Percentiles rank a stretch among this genome's conserved stretches.
phyloP scores from a whole-genome alignment of 2,888 invertebrate species.

The Synanthedon tipuliformis region DNA sequence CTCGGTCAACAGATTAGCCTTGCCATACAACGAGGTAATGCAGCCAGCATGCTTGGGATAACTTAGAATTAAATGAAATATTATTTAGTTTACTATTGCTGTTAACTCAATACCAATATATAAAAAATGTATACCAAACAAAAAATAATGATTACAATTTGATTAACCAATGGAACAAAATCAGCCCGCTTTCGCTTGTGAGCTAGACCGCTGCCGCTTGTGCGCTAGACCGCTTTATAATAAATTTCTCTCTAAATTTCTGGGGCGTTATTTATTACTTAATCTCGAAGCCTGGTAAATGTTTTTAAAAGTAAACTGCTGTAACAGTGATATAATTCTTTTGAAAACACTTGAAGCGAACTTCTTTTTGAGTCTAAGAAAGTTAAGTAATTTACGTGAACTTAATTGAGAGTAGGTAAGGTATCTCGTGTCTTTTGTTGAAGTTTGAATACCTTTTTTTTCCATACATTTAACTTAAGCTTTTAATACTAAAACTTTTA shows the following conservation, averaged over 20 bases:
- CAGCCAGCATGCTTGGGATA: too few species aligned
- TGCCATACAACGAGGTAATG: too few species aligned
- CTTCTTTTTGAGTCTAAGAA: background rate
- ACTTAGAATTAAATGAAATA: too few species aligned
- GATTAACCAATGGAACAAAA: too few species aligned
- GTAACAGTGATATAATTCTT: conserved; percentile 32
- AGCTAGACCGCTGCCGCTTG: conserved; percentile 23
- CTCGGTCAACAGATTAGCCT: too few species aligned
- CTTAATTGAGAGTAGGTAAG: background rate
- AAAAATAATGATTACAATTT: too few species aligned
- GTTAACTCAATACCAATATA: too few species aligned
- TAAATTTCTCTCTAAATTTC: conserved; percentile 59
- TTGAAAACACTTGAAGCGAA: conserved; percentile 9
- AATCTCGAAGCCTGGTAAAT: conserved; percentile 57
- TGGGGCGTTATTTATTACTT: conserved; percentile 62
- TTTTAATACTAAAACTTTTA: background rate
- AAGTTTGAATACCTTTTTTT: background rate
- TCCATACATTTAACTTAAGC: background rate
- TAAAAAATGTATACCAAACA: too few species aligned
- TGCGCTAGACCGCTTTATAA: conserved; percentile 27
- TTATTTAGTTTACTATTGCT: too few species aligned
- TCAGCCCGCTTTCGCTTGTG: background rate
- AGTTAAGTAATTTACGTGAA: background rate
- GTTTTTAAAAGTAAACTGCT: conserved; percentile 50
- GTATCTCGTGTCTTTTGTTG: background rate